Percentiles rank a stretch among this genome's conserved stretches.
Evolutionary conservation across 2,797 vertebrate genomes (phyloP).

Genomic region (Notoglanidium macrostoma): DNA sequence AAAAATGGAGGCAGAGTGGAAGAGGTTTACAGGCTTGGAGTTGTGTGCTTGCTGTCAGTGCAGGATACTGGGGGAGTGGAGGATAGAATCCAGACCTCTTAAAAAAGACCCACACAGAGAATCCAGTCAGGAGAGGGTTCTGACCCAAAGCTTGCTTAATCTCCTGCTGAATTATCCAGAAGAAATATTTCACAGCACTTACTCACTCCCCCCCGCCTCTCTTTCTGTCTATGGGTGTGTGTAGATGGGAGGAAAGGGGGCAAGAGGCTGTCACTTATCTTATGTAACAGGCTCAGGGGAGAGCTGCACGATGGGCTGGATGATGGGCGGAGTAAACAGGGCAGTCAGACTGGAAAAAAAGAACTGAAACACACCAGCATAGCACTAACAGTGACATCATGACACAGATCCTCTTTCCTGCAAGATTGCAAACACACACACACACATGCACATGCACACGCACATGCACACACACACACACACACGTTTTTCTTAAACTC

Average conservation of each 20-base stretch:
- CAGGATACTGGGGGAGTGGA: constrained; percentile 46
- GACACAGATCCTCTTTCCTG: constrained; percentile 14
- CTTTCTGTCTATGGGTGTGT: constrained; percentile 31
- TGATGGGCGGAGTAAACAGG: constrained; percentile 42
- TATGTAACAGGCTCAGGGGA: constrained; percentile 58
- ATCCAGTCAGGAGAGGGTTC: constrained; percentile 47
- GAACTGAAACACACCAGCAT: constrained; percentile 41
- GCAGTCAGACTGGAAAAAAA: constrained; percentile 20
- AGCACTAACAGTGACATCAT: constrained; percentile 43
- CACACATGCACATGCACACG: constrained; percentile 15
- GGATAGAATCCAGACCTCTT: constrained; percentile 58
- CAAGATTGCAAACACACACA: constrained; percentile 28
- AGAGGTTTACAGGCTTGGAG: constrained; percentile 47
- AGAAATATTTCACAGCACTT: constrained; percentile 51
- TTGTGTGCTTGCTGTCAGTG: constrained; percentile 37
- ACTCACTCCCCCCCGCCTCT: neutral
- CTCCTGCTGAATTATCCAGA: constrained; percentile 53
- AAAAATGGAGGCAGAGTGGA: constrained; percentile 52
- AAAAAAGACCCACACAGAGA: constrained; percentile 54
- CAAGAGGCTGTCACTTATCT: constrained; percentile 47
- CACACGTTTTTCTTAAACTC: neutral
- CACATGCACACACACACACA: neutral
- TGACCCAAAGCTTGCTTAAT: constrained; percentile 56
- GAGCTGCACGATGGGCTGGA: constrained; percentile 31
- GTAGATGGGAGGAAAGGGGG: constrained; percentile 38